phyloP scores from a whole-genome alignment of 2,888 invertebrate species.

The Tiliacea aurago region DNA sequence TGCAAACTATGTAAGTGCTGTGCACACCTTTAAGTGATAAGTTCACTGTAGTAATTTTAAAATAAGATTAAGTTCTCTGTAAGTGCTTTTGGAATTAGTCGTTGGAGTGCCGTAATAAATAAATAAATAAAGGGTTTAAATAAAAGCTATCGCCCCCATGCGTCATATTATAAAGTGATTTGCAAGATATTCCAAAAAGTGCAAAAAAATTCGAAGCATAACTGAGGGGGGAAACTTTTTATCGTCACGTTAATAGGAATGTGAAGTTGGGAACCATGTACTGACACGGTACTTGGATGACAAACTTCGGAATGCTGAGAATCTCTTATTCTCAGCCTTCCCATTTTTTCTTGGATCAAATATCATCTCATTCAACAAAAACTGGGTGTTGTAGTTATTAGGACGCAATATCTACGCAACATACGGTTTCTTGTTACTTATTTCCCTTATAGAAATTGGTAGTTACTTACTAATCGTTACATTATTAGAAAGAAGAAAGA shows the following conservation, averaged over 20 bases:
- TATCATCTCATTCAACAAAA: constrained; percentile 11
- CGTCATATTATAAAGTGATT: constrained; percentile 53
- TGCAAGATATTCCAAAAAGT: constrained; percentile 33
- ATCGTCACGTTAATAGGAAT: constrained; percentile 30
- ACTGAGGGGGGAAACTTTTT: constrained; percentile 45
- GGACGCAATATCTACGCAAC: not conserved
- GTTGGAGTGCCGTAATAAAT: too few species aligned
- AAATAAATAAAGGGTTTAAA: constrained; percentile 24
- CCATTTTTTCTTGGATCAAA: constrained; percentile 6
- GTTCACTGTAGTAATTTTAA: too few species aligned
- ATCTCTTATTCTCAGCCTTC: not conserved
- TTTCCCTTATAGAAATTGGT: constrained; percentile 1
- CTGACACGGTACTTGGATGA: constrained; percentile 3
- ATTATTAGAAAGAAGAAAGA: too few species aligned
- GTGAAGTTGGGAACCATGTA: constrained; percentile 31
- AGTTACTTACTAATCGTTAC: constrained; percentile 6
- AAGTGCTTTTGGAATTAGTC: too few species aligned
- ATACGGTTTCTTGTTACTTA: not conserved
- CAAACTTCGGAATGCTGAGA: constrained; percentile 16
- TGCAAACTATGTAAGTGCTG: too few species aligned
- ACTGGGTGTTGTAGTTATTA: not conserved
- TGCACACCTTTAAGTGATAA: too few species aligned
- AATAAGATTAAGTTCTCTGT: too few species aligned
- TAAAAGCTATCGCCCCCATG: constrained; percentile 43
- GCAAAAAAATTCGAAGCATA: constrained; percentile 22